Base-by-base conservation (phyloP, 2,113 vertebrate species). In the Callipepla squamata region DNA sequence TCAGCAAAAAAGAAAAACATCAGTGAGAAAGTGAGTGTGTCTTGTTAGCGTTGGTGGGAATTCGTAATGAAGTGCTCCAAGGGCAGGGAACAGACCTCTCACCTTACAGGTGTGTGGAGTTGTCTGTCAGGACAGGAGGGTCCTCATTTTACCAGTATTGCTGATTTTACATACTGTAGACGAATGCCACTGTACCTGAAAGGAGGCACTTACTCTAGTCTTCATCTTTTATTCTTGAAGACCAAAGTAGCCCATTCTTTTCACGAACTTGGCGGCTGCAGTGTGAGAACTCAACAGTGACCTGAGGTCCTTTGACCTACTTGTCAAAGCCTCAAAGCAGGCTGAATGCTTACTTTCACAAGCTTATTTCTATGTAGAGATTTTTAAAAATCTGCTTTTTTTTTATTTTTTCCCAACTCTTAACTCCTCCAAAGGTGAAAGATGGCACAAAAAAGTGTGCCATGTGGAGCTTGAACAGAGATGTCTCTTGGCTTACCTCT, bases 241-340 rank as follows among this genome's bases (percentile, higher is more conserved):
- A 68, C 62, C 40, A 66, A 44, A 36, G 23, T 36, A 2, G 2
- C 40, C 17, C 19, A 57, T 4, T 44, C 16, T 40, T 86, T 82
- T 42, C 65, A 25, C 23, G 34, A 7, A 32, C 23, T 48, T 80
- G 7, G 34, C 34, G 58, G 9, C 40, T 90, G 55, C 40, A 26
- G 26, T 66, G 38, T 0, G 0, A 87, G 66, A 76, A 44, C 45
- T 40, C 50, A 65, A 42, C 36, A 61, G 45, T 9, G 13, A 51
- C 32, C 40, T 79, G 34, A 68, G 48, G 42, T 89, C 70, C 57
- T 86, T 15, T 61, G 19, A 85, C 66, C 30, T 79, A 40, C 62
- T 84, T 26, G 16, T 48, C 66, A 55, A 59, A 78, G 80, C 73
- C 51, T 62, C n/a, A 38, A 45, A 51, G 66, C 44, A 84, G 28